phyloP scores from a whole-genome alignment of 2,888 invertebrate species.

The Aphrophora alni region DNA sequence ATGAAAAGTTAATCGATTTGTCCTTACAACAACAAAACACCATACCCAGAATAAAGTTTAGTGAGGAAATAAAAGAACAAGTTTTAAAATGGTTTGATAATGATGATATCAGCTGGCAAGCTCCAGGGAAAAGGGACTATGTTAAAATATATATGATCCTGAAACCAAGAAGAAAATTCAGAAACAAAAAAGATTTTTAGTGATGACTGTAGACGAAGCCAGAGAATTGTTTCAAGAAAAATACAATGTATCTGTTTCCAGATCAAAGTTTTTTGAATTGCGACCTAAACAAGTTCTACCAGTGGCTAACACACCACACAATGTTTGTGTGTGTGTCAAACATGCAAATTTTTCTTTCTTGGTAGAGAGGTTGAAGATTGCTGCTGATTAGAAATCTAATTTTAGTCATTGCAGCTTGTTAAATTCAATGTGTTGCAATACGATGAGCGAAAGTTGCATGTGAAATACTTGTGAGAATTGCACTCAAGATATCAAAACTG shows the following conservation, averaged over 20 bases:
- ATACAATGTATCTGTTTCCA: neutral
- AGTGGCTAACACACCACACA: slow-evolving; percentile 10
- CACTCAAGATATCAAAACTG: neutral
- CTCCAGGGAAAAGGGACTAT: slow-evolving; percentile 2
- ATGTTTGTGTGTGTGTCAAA: slow-evolving; percentile 22
- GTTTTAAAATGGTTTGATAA: slow-evolving; percentile 13
- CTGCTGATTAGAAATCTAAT: slow-evolving; percentile 20
- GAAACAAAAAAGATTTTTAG: neutral
- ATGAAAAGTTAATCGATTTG: no score
- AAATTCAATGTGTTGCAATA: slow-evolving; percentile 26
- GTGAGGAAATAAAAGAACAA: neutral
- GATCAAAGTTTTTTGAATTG: slow-evolving; percentile 14
- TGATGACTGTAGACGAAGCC: slow-evolving; percentile 4
- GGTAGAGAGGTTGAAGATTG: slow-evolving; percentile 7
- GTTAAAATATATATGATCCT: neutral
- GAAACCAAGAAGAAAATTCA: slow-evolving; percentile 16
- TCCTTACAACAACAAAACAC: no score
- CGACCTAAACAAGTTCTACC: slow-evolving; percentile 6
- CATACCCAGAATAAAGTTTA: no score
- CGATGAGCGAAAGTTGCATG: slow-evolving; percentile 19
- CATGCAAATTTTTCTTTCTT: slow-evolving; percentile 11
- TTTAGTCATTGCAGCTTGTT: slow-evolving; percentile 16
- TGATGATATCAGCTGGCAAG: slow-evolving; percentile 17
- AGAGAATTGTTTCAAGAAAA: slow-evolving; percentile 9
- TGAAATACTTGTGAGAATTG: slow-evolving; percentile 10